A percentile compares a stretch with the other conserved stretches of the same genome.
Evolutionary conservation across 2,888 invertebrate species (phyloP).

Genomic region (Tetragonula carbonaria): DNA sequence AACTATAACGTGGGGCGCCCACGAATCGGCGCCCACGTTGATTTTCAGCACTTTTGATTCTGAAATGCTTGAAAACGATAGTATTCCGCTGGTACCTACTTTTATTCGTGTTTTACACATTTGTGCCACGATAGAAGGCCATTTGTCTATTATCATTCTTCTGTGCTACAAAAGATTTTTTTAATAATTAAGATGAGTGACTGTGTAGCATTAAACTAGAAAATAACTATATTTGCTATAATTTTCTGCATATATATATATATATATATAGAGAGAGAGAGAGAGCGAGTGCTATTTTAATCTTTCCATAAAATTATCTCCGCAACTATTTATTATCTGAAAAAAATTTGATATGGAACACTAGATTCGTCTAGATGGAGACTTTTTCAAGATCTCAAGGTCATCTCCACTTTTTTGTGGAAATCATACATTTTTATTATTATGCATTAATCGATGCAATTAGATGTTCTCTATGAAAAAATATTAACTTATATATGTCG

Average conservation of each 20-base stretch:
- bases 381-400: too few species aligned
- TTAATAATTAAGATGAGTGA: not conserved
- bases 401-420: too few species aligned
- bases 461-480: too few species aligned
- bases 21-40: constrained; percentile 54
- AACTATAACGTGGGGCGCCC: constrained; percentile 53
- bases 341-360: too few species aligned
- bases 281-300: too few species aligned
- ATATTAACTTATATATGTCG: too few species aligned
- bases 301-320: too few species aligned
- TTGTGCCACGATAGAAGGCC: not conserved
- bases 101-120: not conserved
- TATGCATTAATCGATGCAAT: too few species aligned
- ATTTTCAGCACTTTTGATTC: constrained; percentile 43
- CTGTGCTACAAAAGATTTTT: not conserved
- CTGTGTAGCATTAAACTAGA: not conserved
- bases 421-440: too few species aligned
- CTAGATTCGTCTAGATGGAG: too few species aligned
- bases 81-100: not conserved
- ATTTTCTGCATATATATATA: not conserved
- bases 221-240: not conserved
- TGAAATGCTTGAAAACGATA: constrained; percentile 36
- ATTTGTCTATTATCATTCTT: not conserved
- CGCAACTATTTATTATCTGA: too few species aligned
- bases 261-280: too few species aligned